phyloP scores from a whole-genome alignment of 2,797 vertebrate genomes.

The Anguilla marmorata region DNA sequence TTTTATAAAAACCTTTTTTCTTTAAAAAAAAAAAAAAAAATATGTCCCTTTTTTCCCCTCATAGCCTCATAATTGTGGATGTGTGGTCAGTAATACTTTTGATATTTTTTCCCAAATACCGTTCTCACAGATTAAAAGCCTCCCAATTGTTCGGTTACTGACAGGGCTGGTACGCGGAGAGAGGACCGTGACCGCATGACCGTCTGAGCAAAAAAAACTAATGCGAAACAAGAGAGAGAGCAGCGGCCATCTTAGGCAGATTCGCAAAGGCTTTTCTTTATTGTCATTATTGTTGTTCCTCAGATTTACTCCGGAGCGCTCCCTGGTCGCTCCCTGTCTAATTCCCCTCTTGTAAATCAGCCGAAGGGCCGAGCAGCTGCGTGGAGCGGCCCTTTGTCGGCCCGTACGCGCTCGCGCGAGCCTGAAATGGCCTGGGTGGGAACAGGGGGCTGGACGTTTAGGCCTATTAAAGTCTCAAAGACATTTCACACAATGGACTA shows the following conservation, averaged over 20 bases:
- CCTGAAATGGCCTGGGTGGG: constrained; percentile 62
- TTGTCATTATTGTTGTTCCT: constrained; percentile 1
- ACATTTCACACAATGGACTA: constrained; percentile 54
- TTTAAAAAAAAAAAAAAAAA: neutral
- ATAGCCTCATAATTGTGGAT: neutral
- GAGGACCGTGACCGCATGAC: neutral
- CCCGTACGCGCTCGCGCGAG: constrained; percentile 57
- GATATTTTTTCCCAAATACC: neutral
- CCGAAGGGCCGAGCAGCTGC: constrained; percentile 56
- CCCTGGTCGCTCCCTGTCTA: neutral
- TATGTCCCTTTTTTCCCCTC: neutral
- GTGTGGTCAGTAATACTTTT: neutral
- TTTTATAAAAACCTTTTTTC: neutral
- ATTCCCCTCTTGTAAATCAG: constrained; percentile 52
- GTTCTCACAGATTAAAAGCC: neutral
- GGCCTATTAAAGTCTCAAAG: constrained; percentile 56
- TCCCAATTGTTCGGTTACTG: neutral
- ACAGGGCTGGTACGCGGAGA: neutral
- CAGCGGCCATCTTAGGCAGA: neutral
- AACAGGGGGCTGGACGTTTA: constrained; percentile 48
- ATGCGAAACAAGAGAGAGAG: neutral
- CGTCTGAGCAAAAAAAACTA: neutral
- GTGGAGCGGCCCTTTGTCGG: constrained; percentile 51
- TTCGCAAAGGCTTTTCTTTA: neutral
- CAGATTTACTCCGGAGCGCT: neutral